Evolutionary conservation across 30 jellyfish, hydroid and myxozoan species (phyloP).

Genomic region (Cassiopea xamachana): DNA sequence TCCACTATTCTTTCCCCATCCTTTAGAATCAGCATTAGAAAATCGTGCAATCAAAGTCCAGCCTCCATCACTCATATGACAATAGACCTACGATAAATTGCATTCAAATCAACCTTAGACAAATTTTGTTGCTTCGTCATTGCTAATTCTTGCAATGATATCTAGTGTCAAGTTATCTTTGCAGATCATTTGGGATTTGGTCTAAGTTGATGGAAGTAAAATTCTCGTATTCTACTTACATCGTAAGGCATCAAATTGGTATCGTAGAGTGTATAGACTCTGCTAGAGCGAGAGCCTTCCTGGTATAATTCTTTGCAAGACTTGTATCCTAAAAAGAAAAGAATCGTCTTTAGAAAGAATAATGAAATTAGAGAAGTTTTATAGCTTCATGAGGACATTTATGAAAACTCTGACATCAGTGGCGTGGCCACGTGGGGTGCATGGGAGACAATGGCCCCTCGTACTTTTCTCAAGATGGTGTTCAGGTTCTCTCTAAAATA

Average conservation of each 20-base stretch:
- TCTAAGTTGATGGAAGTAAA: too few relatives aligned
- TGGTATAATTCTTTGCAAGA: neutral
- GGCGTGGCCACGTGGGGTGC: too few relatives aligned
- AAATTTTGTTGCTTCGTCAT: too few relatives aligned
- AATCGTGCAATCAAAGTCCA: conserved; percentile 74
- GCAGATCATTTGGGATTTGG: too few relatives aligned
- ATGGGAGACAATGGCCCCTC: too few relatives aligned
- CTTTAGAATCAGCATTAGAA: conserved; percentile 55
- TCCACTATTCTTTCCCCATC: conserved; percentile 38
- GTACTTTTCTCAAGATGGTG: too few relatives aligned
- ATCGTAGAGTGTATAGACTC: neutral
- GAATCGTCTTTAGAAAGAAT: neutral
- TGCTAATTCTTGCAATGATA: too few relatives aligned
- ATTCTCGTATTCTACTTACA: neutral
- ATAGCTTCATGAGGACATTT: too few relatives aligned
- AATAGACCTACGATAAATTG: conserved; percentile 25
- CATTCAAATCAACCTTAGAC: neutral
- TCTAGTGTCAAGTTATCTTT: too few relatives aligned
- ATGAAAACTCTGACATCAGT: too few relatives aligned
- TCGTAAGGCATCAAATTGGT: neutral
- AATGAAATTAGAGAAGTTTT: neutral
- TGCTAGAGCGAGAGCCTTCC: neutral
- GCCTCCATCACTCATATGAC: conserved; percentile 51
- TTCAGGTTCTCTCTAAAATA: too few relatives aligned
- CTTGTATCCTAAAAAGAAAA: neutral